Conservation (phyloP, 2,888 invertebrate genomes). For the Metalampra italica region DNA sequence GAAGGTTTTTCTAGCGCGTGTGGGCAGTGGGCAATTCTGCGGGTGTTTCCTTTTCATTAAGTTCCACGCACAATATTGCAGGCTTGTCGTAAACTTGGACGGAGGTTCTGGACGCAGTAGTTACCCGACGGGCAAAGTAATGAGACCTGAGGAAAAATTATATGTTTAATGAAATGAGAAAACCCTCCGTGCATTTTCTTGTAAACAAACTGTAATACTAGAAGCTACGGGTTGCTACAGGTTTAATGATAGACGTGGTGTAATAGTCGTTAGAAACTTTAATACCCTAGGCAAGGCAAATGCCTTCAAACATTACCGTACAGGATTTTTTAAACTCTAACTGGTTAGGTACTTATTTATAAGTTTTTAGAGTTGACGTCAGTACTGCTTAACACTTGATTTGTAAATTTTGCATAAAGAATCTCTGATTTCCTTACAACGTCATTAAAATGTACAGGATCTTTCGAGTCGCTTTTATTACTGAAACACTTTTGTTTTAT, state of each 20-base stretch:
- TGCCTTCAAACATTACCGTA: no score
- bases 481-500: no score
- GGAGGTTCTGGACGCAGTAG: slow-evolving; percentile 41
- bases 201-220: slow-evolving; percentile 4
- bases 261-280: no score
- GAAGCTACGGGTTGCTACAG: background rate
- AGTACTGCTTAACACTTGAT: no score
- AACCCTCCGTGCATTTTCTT: slow-evolving; percentile 20
- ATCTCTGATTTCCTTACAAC: no score
- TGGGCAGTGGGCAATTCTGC: slow-evolving; percentile 36
- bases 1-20: slow-evolving; percentile 32
- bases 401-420: no score
- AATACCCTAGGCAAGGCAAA: no score
- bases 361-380: no score
- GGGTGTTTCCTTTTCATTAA: slow-evolving; percentile 68
- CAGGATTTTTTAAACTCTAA: no score
- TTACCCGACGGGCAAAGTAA: slow-evolving; percentile 43
- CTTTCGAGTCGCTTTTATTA: no score
- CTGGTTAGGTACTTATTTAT: no score
- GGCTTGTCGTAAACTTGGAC: slow-evolving; percentile 59
- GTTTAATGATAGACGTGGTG: background rate
- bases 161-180: slow-evolving; percentile 60
- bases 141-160: slow-evolving; percentile 59
- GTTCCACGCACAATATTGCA: slow-evolving; percentile 70
- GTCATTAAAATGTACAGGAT: no score